These are phyloP conservation scores for Synergus gifuensis DNA, from an alignment of 2,888 invertebrate species.

Conservation along the genomic window DNA sequence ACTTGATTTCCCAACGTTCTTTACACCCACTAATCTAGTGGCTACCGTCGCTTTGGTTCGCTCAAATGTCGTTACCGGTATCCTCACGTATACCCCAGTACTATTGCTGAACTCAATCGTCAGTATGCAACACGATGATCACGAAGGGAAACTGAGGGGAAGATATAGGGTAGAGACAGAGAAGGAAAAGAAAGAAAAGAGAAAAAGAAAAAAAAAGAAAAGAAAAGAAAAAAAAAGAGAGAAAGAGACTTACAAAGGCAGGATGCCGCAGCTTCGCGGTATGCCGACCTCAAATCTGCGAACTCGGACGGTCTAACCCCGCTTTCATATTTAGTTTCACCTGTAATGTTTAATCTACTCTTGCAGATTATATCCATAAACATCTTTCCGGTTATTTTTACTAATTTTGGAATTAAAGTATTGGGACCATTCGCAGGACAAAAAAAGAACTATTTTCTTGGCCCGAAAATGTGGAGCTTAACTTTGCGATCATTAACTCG, in stretches of 20 bases:
- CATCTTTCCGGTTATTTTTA: not conserved
- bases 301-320: constrained; percentile 63
- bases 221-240: constrained; percentile 35
- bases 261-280: constrained; percentile 64
- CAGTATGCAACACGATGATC: constrained; percentile 42
- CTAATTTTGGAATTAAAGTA: not conserved
- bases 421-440: not conserved
- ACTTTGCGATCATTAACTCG: not conserved
- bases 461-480: not conserved
- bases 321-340: constrained; percentile 62
- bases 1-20: constrained; percentile 42
- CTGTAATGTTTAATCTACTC: constrained; percentile 56
- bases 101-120: constrained; percentile 33
- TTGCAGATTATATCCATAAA: not conserved
- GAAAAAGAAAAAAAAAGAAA: constrained; percentile 38
- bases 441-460: not conserved
- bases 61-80: constrained; percentile 18
- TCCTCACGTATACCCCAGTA: constrained; percentile 38
- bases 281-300: constrained; percentile 66
- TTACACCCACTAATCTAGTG: constrained; percentile 40
- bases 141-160: constrained; percentile 42
- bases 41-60: constrained; percentile 44
- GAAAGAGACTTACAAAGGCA: constrained; percentile 66
- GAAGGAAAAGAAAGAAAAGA: constrained; percentile 51
- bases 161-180: constrained; percentile 9